Evolutionary conservation across 2,888 invertebrate genomes (phyloP).

Genomic region (Teinopalpus imperialis): DNA sequence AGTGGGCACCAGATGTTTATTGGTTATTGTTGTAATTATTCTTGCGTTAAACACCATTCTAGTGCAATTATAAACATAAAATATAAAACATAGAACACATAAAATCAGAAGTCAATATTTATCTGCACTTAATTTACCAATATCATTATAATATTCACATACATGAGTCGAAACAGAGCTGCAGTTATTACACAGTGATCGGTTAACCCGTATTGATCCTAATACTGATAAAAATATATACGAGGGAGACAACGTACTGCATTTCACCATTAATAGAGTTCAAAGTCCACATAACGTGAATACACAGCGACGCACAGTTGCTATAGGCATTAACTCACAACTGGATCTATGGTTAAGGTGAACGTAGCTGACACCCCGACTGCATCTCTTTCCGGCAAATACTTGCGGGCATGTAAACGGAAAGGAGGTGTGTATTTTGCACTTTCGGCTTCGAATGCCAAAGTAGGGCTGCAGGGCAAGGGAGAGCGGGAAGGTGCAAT

Average conservation of each 20-base stretch:
- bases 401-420: constrained; percentile 50
- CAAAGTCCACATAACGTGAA: constrained; percentile 74
- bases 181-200: constrained; percentile 10
- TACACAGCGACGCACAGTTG: constrained; percentile 44
- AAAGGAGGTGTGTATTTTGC: constrained; percentile 58
- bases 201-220: constrained; percentile 50
- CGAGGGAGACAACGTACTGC: constrained; percentile 46
- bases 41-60: constrained; percentile 39
- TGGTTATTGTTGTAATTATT: constrained; percentile 31
- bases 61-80: constrained; percentile 12
- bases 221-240: constrained; percentile 53
- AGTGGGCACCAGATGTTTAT: constrained; percentile 38
- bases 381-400: constrained; percentile 72
- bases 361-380: constrained; percentile 54
- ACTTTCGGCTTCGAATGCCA: constrained; percentile 61
- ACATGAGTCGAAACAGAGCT: background rate
- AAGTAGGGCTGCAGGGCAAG: constrained; percentile 80
- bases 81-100: constrained; percentile 14
- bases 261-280: constrained; percentile 72
- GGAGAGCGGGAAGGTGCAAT: constrained; percentile 77
- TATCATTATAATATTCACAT: background rate
- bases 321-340: constrained; percentile 63
- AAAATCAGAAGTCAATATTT: too few species aligned
- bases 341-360: constrained; percentile 62
- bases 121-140: too few species aligned